phyloP scores from a whole-genome alignment of 2,113 vertebrate species.

The Carassius auratus region DNA sequence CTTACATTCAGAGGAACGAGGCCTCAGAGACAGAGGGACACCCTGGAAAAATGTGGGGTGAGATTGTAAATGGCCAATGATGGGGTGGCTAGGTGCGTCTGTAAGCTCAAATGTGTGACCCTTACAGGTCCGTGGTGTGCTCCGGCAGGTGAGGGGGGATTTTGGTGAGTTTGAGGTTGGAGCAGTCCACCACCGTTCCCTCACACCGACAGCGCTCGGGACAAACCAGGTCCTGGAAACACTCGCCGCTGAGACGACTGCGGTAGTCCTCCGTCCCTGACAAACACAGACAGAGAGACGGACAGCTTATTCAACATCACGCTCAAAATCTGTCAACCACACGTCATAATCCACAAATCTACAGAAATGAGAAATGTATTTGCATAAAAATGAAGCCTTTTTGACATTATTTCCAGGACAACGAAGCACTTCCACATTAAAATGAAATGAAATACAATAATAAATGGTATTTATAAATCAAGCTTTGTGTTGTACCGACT shows the following conservation, averaged over 20 bases:
- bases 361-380: neutral
- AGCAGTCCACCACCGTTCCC: constrained; percentile 94
- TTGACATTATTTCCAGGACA: neutral
- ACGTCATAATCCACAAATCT: neutral
- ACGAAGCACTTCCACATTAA: neutral
- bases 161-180: constrained; percentile 89
- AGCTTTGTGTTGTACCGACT: neutral
- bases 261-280: constrained; percentile 94
- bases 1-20: constrained; percentile 12
- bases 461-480: neutral
- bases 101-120: constrained; percentile 12
- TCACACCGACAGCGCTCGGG: constrained; percentile 94
- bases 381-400: neutral
- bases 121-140: constrained; percentile 94
- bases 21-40: constrained; percentile 22
- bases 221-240: constrained; percentile 95
- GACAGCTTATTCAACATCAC: neutral
- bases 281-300: constrained; percentile 12
- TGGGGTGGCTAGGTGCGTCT: constrained; percentile 5
- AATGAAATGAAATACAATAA: neutral
- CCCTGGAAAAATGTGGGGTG: constrained; percentile 39
- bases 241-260: constrained; percentile 88
- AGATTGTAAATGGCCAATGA: constrained; percentile 57
- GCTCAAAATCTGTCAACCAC: neutral
- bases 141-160: constrained; percentile 89